These are phyloP conservation scores for Anagyrus pseudococci DNA, from an alignment of 2,888 invertebrate species.

Conservation along the genomic window DNA sequence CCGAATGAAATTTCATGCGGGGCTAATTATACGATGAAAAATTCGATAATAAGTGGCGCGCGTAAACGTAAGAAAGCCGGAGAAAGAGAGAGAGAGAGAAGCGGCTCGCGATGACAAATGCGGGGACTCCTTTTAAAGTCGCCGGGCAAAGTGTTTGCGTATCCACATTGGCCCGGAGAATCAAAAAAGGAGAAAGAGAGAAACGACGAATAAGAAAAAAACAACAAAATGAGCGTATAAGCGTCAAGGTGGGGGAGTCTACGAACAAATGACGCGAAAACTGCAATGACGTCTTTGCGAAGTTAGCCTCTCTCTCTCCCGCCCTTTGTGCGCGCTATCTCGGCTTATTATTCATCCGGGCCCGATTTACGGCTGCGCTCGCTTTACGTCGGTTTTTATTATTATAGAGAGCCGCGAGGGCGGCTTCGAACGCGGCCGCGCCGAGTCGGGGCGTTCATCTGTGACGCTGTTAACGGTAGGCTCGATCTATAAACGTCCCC, in stretches of 20 bases:
- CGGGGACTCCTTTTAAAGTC: too few relatives aligned
- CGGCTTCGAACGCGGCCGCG: background rate
- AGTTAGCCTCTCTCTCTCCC: slow-evolving; percentile 20
- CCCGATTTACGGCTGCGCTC: slow-evolving; percentile 33
- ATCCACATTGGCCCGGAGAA: too few relatives aligned
- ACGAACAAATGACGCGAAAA: too few relatives aligned
- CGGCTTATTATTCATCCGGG: slow-evolving; percentile 35
- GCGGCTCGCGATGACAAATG: too few relatives aligned
- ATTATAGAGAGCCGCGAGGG: background rate
- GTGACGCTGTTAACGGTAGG: slow-evolving; percentile 29
- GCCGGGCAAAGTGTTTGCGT: too few relatives aligned
- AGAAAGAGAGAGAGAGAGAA: too few relatives aligned
- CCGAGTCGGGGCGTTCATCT: slow-evolving; percentile 9
- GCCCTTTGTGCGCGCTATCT: slow-evolving; percentile 38
- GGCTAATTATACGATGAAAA: too few relatives aligned
- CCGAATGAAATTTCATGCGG: too few relatives aligned
- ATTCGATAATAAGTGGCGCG: too few relatives aligned
- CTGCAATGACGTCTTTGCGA: too few relatives aligned
- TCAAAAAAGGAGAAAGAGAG: too few relatives aligned
- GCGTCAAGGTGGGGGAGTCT: slow-evolving; percentile 45
- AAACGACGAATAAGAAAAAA: slow-evolving; percentile 11
- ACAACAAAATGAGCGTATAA: slow-evolving; percentile 41
- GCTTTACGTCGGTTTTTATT: background rate
- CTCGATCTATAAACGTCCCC: slow-evolving; percentile 26
- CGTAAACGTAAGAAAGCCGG: too few relatives aligned